Conservation (phyloP, 2,888 invertebrate species). For the Volucella bombylans region DNA sequence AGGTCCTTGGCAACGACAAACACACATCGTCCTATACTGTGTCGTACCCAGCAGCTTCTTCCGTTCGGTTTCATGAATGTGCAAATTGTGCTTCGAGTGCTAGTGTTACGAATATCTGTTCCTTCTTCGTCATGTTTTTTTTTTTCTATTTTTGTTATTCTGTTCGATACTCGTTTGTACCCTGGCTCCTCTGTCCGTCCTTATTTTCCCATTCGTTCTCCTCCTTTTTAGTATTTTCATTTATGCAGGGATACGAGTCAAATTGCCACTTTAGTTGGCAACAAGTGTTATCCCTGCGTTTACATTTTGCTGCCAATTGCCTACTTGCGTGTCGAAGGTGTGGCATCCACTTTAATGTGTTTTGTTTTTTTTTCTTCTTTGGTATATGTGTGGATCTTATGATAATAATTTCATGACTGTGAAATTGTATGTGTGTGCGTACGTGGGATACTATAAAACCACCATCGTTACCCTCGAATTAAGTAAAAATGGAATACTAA, state of each 20-base stretch:
- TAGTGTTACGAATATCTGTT: constrained; percentile 29
- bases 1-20: constrained; percentile 24
- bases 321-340: constrained; percentile 51
- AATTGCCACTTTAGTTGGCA: constrained; percentile 59
- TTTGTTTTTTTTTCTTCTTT: constrained; percentile 27
- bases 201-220: constrained; percentile 4
- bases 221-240: constrained; percentile 38
- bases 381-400: constrained; percentile 44
- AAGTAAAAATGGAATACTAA: not conserved
- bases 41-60: constrained; percentile 16
- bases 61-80: constrained; percentile 57
- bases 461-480: not conserved
- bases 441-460: not conserved
- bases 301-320: constrained; percentile 60
- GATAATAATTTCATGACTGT: constrained; percentile 55
- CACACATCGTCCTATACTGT: constrained; percentile 19
- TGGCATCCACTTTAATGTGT: constrained; percentile 43
- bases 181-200: not conserved
- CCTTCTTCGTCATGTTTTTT: constrained; percentile 9
- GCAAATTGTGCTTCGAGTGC: constrained; percentile 65
- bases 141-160: constrained; percentile 17
- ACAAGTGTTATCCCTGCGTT: constrained; percentile 65
- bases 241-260: constrained; percentile 38
- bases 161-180: constrained; percentile 3
- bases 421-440: not conserved